Base-by-base conservation (phyloP, 2,113 vertebrate species). In the Asarcornis scutulata region DNA sequence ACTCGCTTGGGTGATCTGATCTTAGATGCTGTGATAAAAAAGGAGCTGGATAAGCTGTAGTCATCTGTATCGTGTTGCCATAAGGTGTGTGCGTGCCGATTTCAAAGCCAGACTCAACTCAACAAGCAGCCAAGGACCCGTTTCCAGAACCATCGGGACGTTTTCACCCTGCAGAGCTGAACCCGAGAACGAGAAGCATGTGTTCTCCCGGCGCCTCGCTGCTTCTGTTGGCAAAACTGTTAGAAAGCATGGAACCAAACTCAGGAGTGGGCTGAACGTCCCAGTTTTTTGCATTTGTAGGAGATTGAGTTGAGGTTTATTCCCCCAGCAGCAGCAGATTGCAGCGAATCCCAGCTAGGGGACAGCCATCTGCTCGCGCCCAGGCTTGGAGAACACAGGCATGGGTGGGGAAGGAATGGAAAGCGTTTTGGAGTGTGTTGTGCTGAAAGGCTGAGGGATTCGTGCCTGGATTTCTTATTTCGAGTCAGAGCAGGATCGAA, bases 201-300 rank as follows among this genome's bases (percentile, higher is more conserved):
- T 97, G 96, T 93, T 96, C 60, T 84, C 40, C 50, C 32, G 0
- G 7, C 72, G 50, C 89, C 75, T 74, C 60, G 77, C 91, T 87
- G 91, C 29, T 32, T 92, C 83, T 97, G 95, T 96, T 95, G 91
- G 96, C 95, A 96, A 95, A 97, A 95, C 96, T 95, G 95, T 84
- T 93, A 68, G 18, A 82, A 92, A 95, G 72, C 60, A 73, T 26
- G 53, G 29, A 48, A 80, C 40, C 78, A 93, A 96, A 91, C 83
- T 71, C 92, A 3, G 0, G 59, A 96, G 94, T 95, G 95, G 89
- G 88, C 83, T 96, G 95, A 95, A 93, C 90, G 88, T 95, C 90
- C 94, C 95, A 91, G 96, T 68, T 96, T 97, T 97, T 95, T 94
- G 81, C 88, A 94, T 94, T 93, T 88, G 53, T 26, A 66, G 42